Base-by-base conservation (phyloP, 1,140 invertebrate species). In the Leucophenga varia region DNA sequence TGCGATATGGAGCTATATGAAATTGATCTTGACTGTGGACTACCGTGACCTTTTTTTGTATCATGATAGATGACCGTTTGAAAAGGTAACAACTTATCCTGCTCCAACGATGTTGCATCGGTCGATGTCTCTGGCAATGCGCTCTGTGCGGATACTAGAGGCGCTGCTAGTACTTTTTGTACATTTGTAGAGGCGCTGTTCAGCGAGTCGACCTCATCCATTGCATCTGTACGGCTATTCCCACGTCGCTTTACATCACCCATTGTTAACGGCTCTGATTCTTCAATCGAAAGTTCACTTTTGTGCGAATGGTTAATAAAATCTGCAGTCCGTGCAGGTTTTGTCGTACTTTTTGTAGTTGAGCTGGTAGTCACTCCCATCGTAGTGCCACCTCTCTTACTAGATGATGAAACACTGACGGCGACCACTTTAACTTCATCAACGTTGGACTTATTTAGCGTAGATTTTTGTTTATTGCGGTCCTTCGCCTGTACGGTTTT, bases 11-110 rank as follows among this genome's bases (percentile, higher is more conserved):
- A 77, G 34, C 76, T 78, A 32, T 82, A 82, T 1, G 76, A 76
- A 31, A 79, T 78, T 4, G 78, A 79, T 50, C 79, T 75, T 8
- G 72, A 74, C 35, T 75, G 64, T 18, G 69, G 71, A 25, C 63
- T 63, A 37, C 63, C 35, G 17, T 47, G 50, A 21, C 74, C 70
- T 14, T 78, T 68, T 42, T 77, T 78, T 14, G 71, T 77, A 39
- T 83, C 79, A 45, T 82, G 81, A 54, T 81, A 81, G 38, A 80
- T 77, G n/a, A 80, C 64, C 17, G 78, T 76, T 54, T 78, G 76
- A 46, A 74, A 72, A 16, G 71, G 71, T 42, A 72, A 40, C 56
- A 54, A 30, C 51, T 70, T 47, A 43, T 61, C 52, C 17, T 72
- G 41, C 30, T 28, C 30, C 28, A 41, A 44, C 10, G 22, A 19